Evolutionary conservation across 2,888 invertebrate genomes (phyloP).

Genomic region (Panzeria rudis): DNA sequence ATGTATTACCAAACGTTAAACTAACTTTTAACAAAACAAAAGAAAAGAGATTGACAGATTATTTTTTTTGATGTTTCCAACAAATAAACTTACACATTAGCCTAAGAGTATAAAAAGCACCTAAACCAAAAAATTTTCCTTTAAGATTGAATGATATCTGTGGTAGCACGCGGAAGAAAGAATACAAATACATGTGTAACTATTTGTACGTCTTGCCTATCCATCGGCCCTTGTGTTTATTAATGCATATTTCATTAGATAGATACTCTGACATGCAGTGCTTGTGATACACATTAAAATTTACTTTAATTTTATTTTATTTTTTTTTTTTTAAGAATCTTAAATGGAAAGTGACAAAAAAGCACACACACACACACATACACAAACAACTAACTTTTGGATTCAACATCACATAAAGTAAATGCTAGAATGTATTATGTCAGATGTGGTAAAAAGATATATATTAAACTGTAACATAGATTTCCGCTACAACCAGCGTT

Average conservation of each 20-base stretch:
- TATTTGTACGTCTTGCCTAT: background rate
- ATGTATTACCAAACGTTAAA: too few relatives aligned
- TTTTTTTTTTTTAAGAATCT: background rate
- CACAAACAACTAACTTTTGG: background rate
- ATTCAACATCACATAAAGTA: constrained; percentile 8
- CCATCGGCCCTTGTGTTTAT: background rate
- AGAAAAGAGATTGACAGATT: constrained; percentile 37
- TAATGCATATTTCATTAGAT: constrained; percentile 9
- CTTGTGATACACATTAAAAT: constrained; percentile 24
- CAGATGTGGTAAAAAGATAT: constrained; percentile 48
- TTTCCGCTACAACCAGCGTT: too few relatives aligned
- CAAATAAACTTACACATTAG: constrained; percentile 1
- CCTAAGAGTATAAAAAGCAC: background rate
- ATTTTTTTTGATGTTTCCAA: constrained; percentile 51
- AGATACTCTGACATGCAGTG: background rate
- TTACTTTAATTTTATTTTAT: background rate
- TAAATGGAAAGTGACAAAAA: constrained; percentile 31
- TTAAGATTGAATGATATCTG: constrained; percentile 8
- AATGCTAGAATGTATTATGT: background rate
- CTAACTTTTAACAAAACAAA: constrained; percentile 36
- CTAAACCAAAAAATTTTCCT: constrained; percentile 54
- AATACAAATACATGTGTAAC: background rate
- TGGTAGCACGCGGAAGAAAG: background rate
- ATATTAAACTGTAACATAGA: constrained; percentile 59
- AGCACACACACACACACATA: too few relatives aligned